Conservation (phyloP, 2,113 vertebrate genomes). For the Machaerirhynchus nigripectus region DNA sequence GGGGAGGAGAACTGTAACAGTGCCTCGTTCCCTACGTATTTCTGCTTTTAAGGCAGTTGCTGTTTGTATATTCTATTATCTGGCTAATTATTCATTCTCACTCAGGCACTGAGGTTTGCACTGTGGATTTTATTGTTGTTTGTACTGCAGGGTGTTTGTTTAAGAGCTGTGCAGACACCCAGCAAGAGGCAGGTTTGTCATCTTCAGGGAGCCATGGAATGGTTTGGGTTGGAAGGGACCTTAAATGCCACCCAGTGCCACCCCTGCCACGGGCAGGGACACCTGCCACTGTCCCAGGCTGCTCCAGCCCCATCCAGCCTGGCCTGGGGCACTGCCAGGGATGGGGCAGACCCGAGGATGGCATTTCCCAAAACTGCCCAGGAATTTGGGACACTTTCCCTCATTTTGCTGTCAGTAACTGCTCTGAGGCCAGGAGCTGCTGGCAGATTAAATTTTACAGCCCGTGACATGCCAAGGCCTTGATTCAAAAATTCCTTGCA, state of each 20-base stretch:
- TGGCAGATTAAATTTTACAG: slow-evolving; percentile 42
- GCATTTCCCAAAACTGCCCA: not conserved
- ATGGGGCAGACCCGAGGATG: not conserved
- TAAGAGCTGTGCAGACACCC: not conserved
- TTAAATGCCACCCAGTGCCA: rapidly evolving
- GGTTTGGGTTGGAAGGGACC: not conserved
- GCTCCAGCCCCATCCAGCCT: not conserved
- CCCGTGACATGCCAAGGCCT: slow-evolving; percentile 15
- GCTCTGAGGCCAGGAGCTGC: slow-evolving; percentile 39
- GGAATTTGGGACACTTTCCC: not conserved
- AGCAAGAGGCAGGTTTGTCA: not conserved
- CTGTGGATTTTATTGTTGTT: not conserved
- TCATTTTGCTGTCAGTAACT: slow-evolving; percentile 31
- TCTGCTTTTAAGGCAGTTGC: not conserved
- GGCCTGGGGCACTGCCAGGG: not conserved
- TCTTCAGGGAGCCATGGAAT: not conserved
- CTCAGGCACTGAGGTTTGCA: not conserved
- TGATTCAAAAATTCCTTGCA: not conserved
- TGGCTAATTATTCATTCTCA: not conserved
- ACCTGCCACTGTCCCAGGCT: rapidly evolving
- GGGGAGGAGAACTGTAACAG: not conserved
- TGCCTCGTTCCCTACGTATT: not conserved
- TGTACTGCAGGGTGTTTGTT: not conserved
- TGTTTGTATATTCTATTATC: not conserved
- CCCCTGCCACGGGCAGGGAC: not conserved